Percentiles rank a stretch among this genome's conserved stretches.
These are phyloP conservation scores for Patella pellucida DNA, from an alignment of 2,888 invertebrate genomes.

Conservation along the genomic window DNA sequence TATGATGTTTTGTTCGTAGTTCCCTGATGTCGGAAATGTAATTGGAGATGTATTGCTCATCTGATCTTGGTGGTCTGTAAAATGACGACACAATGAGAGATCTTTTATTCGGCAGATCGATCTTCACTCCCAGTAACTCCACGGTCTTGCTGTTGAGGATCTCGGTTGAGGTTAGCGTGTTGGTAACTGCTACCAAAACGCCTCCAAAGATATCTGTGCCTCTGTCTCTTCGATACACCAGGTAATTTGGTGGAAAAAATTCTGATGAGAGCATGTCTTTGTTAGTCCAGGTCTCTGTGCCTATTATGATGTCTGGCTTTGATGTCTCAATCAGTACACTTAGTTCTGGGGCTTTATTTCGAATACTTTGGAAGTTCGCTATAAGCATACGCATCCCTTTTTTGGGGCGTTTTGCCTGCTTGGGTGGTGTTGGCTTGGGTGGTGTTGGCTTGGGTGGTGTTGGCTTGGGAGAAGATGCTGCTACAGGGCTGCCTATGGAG, in stretches of 20 bases:
- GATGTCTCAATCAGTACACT: constrained; percentile 8
- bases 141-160: not conserved
- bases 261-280: constrained; percentile 12
- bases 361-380: constrained; percentile 19
- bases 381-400: constrained; percentile 4
- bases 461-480: constrained; percentile 15
- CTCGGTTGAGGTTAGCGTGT: not conserved
- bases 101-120: not conserved
- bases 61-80: constrained; percentile 11
- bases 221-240: constrained; percentile 7
- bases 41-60: not conserved
- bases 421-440: not conserved
- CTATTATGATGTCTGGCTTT: constrained; percentile 20
- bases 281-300: constrained; percentile 24
- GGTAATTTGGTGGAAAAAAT: constrained; percentile 12
- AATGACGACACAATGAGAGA: not conserved
- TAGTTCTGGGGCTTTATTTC: constrained; percentile 15
- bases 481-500: constrained; percentile 3
- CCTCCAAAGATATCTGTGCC: not conserved
- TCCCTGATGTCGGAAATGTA: not conserved
- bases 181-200: constrained; percentile 14
- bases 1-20: not conserved
- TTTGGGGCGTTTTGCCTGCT: not conserved
- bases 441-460: too few relatives aligned
- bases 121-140: not conserved